Evolutionary conservation across 1,140 invertebrate genomes (phyloP).

Genomic region (Dreissena polymorpha): DNA sequence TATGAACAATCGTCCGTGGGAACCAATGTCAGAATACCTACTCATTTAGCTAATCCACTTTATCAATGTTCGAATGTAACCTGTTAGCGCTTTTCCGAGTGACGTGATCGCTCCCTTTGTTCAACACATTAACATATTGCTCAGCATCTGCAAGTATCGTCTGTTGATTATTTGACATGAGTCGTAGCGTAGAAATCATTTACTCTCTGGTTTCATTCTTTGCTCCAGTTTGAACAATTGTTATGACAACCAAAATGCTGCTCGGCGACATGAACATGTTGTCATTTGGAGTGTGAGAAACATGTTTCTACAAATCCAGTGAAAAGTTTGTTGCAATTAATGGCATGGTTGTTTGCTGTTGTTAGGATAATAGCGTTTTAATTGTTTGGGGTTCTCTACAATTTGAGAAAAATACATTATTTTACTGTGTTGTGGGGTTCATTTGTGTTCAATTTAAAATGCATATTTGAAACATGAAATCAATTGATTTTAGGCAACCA

Average conservation of each 20-base stretch:
- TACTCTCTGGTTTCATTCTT: slow-evolving; percentile 48
- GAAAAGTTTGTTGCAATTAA: no score
- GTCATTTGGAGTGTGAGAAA: not conserved
- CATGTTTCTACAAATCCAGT: slow-evolving; percentile 29
- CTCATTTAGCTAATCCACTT: no score
- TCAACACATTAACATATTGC: slow-evolving; percentile 14
- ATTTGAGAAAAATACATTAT: no score
- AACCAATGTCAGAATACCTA: no score
- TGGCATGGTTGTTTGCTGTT: no score
- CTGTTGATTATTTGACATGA: slow-evolving; percentile 15
- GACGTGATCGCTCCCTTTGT: slow-evolving; percentile 15
- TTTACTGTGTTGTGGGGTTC: no score
- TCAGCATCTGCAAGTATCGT: slow-evolving; percentile 22
- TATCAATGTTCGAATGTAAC: slow-evolving; percentile 30
- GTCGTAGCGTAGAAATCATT: slow-evolving; percentile 39
- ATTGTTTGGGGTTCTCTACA: no score
- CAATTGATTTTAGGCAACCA: no score
- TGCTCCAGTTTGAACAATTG: slow-evolving; percentile 44
- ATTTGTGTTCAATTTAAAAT: no score
- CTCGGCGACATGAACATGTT: slow-evolving; percentile 39
- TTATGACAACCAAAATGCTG: slow-evolving; percentile 40
- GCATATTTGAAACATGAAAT: no score
- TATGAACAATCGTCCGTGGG: no score
- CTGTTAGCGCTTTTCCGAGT: slow-evolving; percentile 35
- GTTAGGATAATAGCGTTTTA: no score